Evolutionary conservation across 2,797 vertebrate genomes (phyloP).

Genomic region (Notamacropus eugenii): DNA sequence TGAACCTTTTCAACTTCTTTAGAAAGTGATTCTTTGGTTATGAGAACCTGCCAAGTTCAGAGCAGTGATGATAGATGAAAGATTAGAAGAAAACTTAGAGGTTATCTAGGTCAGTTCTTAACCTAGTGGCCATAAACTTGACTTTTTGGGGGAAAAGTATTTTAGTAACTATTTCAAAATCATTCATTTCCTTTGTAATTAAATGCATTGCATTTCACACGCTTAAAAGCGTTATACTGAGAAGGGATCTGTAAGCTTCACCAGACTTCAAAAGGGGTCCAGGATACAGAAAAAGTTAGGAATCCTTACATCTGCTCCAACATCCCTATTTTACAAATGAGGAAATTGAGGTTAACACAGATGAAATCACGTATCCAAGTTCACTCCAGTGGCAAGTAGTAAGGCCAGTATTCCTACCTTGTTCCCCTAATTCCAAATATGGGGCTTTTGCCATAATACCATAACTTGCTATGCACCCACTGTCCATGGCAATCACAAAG

Average conservation of each 20-base stretch:
- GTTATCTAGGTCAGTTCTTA: neutral
- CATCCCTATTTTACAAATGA: neutral
- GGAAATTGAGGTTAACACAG: too few relatives aligned
- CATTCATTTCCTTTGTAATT: neutral
- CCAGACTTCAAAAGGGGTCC: neutral
- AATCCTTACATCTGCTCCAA: neutral
- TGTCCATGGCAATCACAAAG: neutral
- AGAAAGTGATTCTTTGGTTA: neutral
- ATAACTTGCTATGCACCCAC: too few relatives aligned
- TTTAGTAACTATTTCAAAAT: neutral
- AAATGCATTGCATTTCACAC: neutral
- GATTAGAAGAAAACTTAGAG: neutral
- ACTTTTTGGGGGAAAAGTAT: neutral
- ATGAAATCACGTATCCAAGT: neutral
- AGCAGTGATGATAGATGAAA: neutral
- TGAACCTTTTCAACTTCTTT: neutral
- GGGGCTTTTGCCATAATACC: neutral
- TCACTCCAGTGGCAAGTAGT: neutral
- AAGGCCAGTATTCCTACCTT: neutral
- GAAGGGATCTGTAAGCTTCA: neutral
- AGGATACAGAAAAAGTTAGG: neutral
- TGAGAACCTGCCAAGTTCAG: neutral
- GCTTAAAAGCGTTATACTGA: neutral
- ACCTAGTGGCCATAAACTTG: too few relatives aligned
- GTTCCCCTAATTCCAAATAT: neutral